Conservation (phyloP, 2,797 vertebrate species). For the Dromococcyx pavoninus region DNA sequence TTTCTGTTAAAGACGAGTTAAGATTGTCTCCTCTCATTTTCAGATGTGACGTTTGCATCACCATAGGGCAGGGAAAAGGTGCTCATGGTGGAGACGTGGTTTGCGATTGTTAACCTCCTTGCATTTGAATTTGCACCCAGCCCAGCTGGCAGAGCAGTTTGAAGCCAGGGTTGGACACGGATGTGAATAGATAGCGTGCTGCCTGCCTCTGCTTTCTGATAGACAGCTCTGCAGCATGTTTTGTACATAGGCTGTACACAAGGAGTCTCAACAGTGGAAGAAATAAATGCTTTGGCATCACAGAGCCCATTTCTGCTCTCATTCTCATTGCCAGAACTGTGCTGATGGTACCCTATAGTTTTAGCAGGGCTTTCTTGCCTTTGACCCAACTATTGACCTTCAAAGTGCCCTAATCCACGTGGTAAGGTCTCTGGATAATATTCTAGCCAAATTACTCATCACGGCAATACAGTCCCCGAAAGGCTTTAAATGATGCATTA, state of each 20-base stretch:
- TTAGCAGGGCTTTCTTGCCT: background rate
- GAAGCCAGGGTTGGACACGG: background rate
- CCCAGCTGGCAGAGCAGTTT: background rate
- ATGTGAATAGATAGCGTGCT: background rate
- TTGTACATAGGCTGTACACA: background rate
- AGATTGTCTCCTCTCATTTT: constrained; percentile 17
- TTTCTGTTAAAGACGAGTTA: background rate
- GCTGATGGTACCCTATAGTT: background rate
- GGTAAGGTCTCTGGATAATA: background rate
- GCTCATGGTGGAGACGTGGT: background rate
- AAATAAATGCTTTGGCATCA: background rate
- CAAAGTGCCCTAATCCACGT: background rate
- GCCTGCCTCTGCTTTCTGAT: background rate
- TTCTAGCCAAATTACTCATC: constrained; percentile 33
- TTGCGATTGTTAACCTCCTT: background rate
- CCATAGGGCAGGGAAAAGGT: background rate
- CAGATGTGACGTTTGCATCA: background rate
- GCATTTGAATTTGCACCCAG: background rate
- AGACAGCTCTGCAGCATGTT: background rate
- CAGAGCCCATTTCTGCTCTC: background rate
- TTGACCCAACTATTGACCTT: constrained; percentile 27
- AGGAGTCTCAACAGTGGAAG: background rate
- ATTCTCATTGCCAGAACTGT: background rate
- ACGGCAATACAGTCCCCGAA: background rate
- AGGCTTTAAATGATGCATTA: constrained; percentile 64